Percentiles rank a stretch among this genome's conserved stretches.
Conservation (phyloP, 1,140 invertebrate genomes). For the Eurosta solidaginis region DNA sequence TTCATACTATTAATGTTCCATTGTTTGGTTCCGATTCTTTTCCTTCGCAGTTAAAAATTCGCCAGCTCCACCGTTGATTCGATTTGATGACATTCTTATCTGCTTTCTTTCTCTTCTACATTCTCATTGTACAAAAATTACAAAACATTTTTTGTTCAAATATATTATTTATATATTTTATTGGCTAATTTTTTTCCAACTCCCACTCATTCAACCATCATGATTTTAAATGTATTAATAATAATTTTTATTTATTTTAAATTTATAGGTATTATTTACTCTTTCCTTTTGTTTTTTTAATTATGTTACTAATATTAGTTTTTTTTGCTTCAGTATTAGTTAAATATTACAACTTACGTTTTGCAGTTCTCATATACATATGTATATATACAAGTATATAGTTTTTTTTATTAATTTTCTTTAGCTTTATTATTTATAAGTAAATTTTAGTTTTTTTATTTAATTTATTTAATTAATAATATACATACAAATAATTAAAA, state of each 20-base stretch:
- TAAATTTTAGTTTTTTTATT: conserved; percentile 42
- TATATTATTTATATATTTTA: conserved; percentile 60
- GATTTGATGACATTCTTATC: no score
- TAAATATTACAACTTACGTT: conserved; percentile 37
- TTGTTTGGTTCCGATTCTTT: no score
- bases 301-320: conserved; percentile 35
- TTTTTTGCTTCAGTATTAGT: background rate
- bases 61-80: no score
- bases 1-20: no score
- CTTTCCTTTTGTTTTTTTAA: conserved; percentile 32
- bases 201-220: conserved; percentile 30
- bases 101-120: no score
- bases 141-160: conserved; percentile 47
- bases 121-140: background rate
- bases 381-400: background rate
- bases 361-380: conserved; percentile 35
- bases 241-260: conserved; percentile 40
- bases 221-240: conserved; percentile 47
- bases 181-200: conserved; percentile 53
- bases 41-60: no score
- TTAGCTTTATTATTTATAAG: conserved; percentile 34
- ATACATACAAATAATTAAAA: conserved; percentile 61
- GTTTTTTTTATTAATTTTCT: conserved; percentile 44
- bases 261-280: conserved; percentile 40
- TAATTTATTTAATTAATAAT: conserved; percentile 43